These are phyloP conservation scores for Carollia perspicillata DNA, from an alignment of 2,113 vertebrate species.

Conservation along the genomic window DNA sequence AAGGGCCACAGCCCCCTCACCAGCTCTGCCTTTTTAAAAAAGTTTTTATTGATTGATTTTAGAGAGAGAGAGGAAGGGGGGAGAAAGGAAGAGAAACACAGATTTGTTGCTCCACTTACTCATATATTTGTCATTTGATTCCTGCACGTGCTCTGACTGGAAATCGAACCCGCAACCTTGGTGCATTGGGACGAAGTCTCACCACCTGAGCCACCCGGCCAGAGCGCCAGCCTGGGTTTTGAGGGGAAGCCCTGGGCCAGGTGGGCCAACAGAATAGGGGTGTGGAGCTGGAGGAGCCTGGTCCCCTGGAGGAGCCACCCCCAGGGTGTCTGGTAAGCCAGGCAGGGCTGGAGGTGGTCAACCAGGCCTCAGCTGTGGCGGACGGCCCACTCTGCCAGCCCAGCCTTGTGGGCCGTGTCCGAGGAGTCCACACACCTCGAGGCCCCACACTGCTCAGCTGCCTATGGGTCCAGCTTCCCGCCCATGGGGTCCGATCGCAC, in stretches of 20 bases:
- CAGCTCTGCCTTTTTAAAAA: too few species aligned
- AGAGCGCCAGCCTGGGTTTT: too few species aligned
- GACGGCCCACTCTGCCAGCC: not conserved
- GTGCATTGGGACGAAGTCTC: too few species aligned
- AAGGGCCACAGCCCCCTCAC: not conserved
- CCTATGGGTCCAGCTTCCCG: not conserved
- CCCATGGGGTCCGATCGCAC: too few species aligned
- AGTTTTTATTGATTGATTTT: too few species aligned
- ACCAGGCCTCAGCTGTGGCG: not conserved
- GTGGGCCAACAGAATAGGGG: not conserved
- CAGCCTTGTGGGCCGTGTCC: rapidly evolving
- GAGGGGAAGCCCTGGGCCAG: not conserved
- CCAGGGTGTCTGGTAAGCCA: not conserved
- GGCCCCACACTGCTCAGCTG: not conserved
- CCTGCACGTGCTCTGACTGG: too few species aligned
- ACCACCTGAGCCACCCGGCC: too few species aligned
- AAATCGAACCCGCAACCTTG: too few species aligned
- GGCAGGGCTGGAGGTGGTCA: rapidly evolving
- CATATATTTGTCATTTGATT: too few species aligned
- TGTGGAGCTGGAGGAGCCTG: not conserved
- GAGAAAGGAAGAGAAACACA: too few species aligned
- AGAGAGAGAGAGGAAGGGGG: too few species aligned
- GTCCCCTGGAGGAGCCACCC: not conserved
- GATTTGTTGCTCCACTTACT: too few species aligned
- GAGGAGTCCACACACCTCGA: not conserved